phyloP scores from a whole-genome alignment of 2,888 invertebrate genomes.

The Venusia cambrica region DNA sequence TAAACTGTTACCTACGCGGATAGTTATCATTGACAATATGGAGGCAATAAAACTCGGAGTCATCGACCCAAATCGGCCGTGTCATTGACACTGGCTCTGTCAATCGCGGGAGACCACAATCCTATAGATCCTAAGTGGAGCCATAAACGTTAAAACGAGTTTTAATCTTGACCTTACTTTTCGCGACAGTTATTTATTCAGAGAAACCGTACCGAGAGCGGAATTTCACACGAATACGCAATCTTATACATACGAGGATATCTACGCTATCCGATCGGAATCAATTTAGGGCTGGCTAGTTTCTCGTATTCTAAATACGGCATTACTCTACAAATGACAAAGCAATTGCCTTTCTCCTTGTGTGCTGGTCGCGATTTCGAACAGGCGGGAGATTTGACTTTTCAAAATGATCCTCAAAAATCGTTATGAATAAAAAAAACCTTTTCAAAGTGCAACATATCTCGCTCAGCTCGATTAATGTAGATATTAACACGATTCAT shows the following conservation, averaged over 20 bases:
- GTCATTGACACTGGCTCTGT: constrained; percentile 31
- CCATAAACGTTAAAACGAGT: constrained; percentile 16
- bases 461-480: too few species aligned
- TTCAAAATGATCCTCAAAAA: too few species aligned
- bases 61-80: constrained; percentile 31
- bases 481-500: too few species aligned
- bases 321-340: too few species aligned
- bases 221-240: constrained; percentile 19
- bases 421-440: too few species aligned
- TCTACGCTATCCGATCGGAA: constrained; percentile 8
- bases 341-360: too few species aligned
- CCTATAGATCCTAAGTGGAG: constrained; percentile 18
- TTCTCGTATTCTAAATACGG: too few species aligned
- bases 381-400: too few species aligned
- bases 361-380: too few species aligned
- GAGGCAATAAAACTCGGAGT: constrained; percentile 30
- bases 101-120: constrained; percentile 24
- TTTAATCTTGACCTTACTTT: constrained; percentile 20
- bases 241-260: constrained; percentile 4
- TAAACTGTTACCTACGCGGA: constrained; percentile 31
- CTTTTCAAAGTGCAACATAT: too few species aligned
- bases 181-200: constrained; percentile 16
- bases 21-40: constrained; percentile 26
- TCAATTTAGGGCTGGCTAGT: constrained; percentile 9
- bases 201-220: constrained; percentile 14